Base-by-base conservation (phyloP, 2,113 vertebrate genomes). In the Oxyura jamaicensis region DNA sequence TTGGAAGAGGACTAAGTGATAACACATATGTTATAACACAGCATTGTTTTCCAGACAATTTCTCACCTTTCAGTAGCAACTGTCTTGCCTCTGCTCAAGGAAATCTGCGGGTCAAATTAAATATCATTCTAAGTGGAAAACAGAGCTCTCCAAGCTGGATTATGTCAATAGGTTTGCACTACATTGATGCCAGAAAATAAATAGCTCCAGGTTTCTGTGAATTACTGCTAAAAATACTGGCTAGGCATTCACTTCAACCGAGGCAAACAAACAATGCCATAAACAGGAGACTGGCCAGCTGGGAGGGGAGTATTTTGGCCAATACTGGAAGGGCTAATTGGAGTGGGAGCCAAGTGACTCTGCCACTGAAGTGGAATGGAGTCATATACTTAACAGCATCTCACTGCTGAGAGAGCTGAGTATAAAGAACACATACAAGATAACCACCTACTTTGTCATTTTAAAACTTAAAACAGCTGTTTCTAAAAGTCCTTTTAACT, bases 401-500 rank as follows among this genome's bases (percentile, higher is more conserved):
- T 90, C 81, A 78, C 29, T 65, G 68, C 80, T 15, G 72, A n/a
- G 52, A 90, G 69, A 71, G 65, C 67, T 31, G 59, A 84, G 39
- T 72, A 81, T 33, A 66, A 33, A 52, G 59, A 92, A 68, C 41
- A 33, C 22, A 74, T 33, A 58, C 31, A 39, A 50, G 36, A 52
- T 41, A 50, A 77, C 72, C 60, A 75, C 50, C 67, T 89, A 36
- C 83, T 95, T 88, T 58, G n/a, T 93, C 52, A 92, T 55, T 91
- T 95, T 85, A 81, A 91, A 91, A 56, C 91, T 96, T 86, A 76
- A 77, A 91, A 82, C 53, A 31, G 87, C 50, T 93, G 55, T 88
- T 95, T 93, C 79, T 72, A 93, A 93, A 56, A 91, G 56, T 82
- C 87, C 76, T 85, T 96, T 97, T 92, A 96, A 95, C 90, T 93